Evolutionary conservation across 2,113 vertebrate species (phyloP), one percentile per base, ranked within the genome.

Genomic region (Phrynosoma platyrhinos): DNA sequence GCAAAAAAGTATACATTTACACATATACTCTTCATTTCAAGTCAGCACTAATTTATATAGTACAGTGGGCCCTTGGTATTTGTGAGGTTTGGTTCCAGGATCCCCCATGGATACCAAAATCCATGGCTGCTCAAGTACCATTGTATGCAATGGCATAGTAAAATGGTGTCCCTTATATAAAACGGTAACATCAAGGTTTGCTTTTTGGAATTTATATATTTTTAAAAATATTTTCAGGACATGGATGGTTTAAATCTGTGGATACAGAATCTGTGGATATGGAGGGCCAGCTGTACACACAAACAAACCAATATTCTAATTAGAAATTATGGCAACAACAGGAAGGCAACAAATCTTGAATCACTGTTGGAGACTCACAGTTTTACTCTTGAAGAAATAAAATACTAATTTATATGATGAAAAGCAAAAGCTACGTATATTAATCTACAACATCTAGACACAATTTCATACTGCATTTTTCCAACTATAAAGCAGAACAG

Each of bases 311-410:
- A 1, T 47, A 40, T 81, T 87, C 77, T 88, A 74, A 92, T 78
- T 58, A 80, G 42, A 92, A 93, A 85, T 52, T 77, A 78, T 20
- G 68, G 52, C 36, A 82, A 30, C 1, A 40, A 87, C 84, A 5
- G 74, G 36, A 91, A 84, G 14, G 68, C 75, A 86, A n/a, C 20
- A 80, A 66, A 62, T 18, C 62, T 83, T 90, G 83, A 84, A 75
- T 77, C 71, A 92, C 82, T 90, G 23, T 42, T 86, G n/a, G 0
- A 90, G 14, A n/a, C 76, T 83, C 76, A 92, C 83, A 90, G 2
- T 12, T 86, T 91, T 89, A 89, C 76, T 16, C 21, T 84, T 40
- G 79, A 78, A 87, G 83, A 91, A 85, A 83, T 75, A 66, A 78
- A 85, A 93, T 42, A 84, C 2, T 82, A 89, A 8, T 82, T 92